phyloP scores from a whole-genome alignment of 1,140 invertebrate genomes.

The Hesperophylax magnus region DNA sequence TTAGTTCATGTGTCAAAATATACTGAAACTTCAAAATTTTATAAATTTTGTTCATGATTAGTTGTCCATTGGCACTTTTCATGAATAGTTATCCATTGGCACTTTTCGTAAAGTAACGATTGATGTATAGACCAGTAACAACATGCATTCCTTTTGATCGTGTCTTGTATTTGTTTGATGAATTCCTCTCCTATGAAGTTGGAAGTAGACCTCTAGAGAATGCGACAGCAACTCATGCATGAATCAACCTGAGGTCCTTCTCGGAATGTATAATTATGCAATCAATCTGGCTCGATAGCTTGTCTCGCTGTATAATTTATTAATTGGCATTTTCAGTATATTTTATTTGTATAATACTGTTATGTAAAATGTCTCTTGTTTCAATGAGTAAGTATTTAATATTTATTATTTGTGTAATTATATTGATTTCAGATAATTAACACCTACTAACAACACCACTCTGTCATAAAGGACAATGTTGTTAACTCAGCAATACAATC shows the following conservation, averaged over 20 bases:
- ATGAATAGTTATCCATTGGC: conserved; percentile 47
- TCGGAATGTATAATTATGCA: conserved; percentile 22
- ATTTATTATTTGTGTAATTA: conserved; percentile 26
- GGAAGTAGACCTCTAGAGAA: conserved; percentile 40
- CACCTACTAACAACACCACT: conserved; percentile 32
- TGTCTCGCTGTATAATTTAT: conserved; percentile 46
- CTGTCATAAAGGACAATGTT: conserved; percentile 36
- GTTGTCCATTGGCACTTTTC: conserved; percentile 50
- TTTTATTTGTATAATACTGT: conserved; percentile 37
- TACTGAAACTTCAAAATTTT: conserved; percentile 50
- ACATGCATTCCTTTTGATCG: conserved; percentile 42
- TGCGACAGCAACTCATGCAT: conserved; percentile 38
- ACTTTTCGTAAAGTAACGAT: conserved; percentile 46
- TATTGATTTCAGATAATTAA: conserved; percentile 37
- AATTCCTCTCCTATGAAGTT: conserved; percentile 28
- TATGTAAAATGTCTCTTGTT: conserved; percentile 10
- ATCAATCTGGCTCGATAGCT: conserved; percentile 36
- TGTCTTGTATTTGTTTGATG: conserved; percentile 34
- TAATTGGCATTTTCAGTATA: conserved; percentile 50
- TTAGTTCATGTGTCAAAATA: conserved; percentile 45
- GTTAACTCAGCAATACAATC: conserved; percentile 45
- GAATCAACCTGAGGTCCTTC: conserved; percentile 31
- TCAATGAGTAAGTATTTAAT: conserved; percentile 32
- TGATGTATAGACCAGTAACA: conserved; percentile 40
- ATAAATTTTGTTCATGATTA: conserved; percentile 14